phyloP scores from a whole-genome alignment of 2,113 vertebrate genomes.

The Pipra filicauda region DNA sequence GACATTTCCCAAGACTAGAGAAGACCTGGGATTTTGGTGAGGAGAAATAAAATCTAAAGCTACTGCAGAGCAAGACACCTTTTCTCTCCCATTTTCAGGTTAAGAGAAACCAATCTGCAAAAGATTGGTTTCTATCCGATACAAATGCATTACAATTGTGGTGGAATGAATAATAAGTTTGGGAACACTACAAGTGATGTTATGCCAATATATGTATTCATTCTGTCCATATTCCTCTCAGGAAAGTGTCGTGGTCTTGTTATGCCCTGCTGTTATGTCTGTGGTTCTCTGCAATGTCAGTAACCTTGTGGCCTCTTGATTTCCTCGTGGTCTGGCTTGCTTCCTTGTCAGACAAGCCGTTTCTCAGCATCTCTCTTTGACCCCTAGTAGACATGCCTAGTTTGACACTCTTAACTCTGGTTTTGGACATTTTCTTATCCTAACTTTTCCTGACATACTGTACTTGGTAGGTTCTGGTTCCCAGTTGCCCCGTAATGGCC shows the following conservation, averaged over 20 bases:
- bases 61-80: neutral
- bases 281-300: neutral
- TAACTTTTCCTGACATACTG: neutral
- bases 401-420: neutral
- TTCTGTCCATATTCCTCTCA: neutral
- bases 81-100: neutral
- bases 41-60: neutral
- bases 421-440: neutral
- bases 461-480: neutral
- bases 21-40: neutral
- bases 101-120: neutral
- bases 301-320: neutral
- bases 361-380: neutral
- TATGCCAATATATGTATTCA: neutral
- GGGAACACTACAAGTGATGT: neutral
- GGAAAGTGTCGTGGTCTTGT: neutral
- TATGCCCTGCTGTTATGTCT: neutral
- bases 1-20: neutral
- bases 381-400: neutral
- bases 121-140: neutral
- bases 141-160: neutral
- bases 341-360: neutral
- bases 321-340: neutral
- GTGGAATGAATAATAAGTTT: neutral
- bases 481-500: neutral